Evolutionary conservation across 2,888 invertebrate species (phyloP), one percentile per base, ranked within the genome.

Genomic region (Litoditis marina): DNA sequence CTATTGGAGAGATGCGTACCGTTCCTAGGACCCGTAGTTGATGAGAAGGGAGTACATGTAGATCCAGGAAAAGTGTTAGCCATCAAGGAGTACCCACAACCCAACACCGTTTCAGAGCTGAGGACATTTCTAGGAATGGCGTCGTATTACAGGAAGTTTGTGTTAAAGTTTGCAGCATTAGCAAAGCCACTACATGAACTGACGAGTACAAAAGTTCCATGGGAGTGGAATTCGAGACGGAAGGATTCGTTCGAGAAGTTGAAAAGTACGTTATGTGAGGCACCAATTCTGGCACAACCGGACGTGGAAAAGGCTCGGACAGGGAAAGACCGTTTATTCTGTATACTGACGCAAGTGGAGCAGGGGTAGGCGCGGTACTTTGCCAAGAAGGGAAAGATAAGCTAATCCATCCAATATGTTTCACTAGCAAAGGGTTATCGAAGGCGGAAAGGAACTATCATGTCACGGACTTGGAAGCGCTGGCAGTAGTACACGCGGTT

Each of bases 401-500:
- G n/a, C n/a, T n/a, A n/a, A n/a, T n/a, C n/a, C n/a, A n/a, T 46
- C 50, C 50, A 27, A 13, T 52, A 7, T 6, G 25, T 16, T 54
- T 54, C 28, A 56, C 62, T 0, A 68, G 69, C 2, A 70, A 67
- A 30, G 25, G 60, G 11, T 60, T 71, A 53, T 63, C 55, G 2
- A 46, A 53, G 19, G 62, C 68, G 2, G 74, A 66, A 39, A 31
- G 44, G 28, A 59, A 53, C n/a, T 72, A 72, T 39, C 56, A 56
- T 3, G 46, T 63, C 0, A 69, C 66, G 1, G 66, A 73, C 19
- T 25, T 73, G 36, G 73, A 73, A 51, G 73, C 72, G 2, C 34
- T 73, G 1, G 73, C 66, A 7, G 31, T 73, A 2, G 42, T 58
- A 0, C 54, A 56, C 19, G 69, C 66, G 16, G n/a, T 55, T 0